Evolutionary conservation across 2,888 invertebrate species (phyloP).

Genomic region (Lochmaea crataegi): DNA sequence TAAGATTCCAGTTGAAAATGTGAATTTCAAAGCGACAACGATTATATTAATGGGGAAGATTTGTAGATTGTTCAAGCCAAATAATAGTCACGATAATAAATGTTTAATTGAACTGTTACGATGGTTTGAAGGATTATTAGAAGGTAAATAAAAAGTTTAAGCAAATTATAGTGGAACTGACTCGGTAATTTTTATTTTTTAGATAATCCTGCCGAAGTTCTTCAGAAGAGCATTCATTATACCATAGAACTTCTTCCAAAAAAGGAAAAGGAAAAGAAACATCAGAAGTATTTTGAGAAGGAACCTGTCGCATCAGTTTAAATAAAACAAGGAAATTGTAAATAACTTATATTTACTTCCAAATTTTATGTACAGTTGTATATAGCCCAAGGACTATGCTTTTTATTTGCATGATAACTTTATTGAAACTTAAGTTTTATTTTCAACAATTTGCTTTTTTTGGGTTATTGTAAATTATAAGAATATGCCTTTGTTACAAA

Average conservation of each 20-base stretch:
- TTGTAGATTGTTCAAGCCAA: conserved; percentile 46
- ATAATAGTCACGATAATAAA: conserved; percentile 41
- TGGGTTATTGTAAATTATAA: background rate
- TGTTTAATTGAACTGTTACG: conserved; percentile 44
- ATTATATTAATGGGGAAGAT: conserved; percentile 55
- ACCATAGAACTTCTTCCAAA: conserved; percentile 24
- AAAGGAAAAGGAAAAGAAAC: conserved; percentile 2
- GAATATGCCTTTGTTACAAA: background rate
- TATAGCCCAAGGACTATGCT: background rate
- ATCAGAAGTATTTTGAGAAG: conserved; percentile 11
- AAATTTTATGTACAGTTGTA: conserved; percentile 13
- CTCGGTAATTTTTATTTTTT: conserved; percentile 19
- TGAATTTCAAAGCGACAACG: conserved; percentile 55
- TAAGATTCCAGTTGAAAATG: conserved; percentile 48
- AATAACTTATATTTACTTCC: conserved; percentile 6
- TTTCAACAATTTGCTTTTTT: background rate
- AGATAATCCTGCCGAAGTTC: conserved; percentile 34
- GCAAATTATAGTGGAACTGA: background rate
- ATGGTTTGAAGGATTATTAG: conserved; percentile 49
- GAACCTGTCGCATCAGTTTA: background rate
- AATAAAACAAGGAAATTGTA: conserved; percentile 9
- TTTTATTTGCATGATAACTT: too few relatives aligned
- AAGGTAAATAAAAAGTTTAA: conserved; percentile 46
- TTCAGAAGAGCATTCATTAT: conserved; percentile 27
- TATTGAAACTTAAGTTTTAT: too few relatives aligned